Base-by-base conservation (phyloP, 2,797 vertebrate species). In the Morus bassanus region DNA sequence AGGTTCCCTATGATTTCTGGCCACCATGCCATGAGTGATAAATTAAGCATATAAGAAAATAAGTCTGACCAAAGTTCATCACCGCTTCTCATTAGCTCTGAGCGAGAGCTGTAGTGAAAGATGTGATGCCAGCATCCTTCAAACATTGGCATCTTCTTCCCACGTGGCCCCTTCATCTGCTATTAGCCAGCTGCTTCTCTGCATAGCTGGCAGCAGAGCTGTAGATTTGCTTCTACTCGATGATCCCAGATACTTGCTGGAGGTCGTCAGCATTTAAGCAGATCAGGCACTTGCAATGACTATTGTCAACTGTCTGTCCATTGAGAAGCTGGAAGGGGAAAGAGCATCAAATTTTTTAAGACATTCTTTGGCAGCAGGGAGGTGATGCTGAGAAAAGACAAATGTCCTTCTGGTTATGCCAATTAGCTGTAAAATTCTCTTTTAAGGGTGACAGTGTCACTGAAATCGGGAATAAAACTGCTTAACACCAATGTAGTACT, bases 1-100 rank as follows among this genome's bases (percentile, higher is more conserved):
- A 57, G 24, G 24, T 25, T 50, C 37, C 54, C 48, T 21, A 3
- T 0, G 0, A 28, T 22, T 28, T 60, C 41, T 70, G 72, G 37
- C 21, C 41, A 48, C 25, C 12, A 2, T 5, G 13, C 24, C 35
- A 51, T 4, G 4, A n/a, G 8, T 21, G 35, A 51, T 37, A 41
- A 94, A 77, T 48, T 17, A 50, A 70, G 39, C 7, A 13, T 9
- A 50, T 73, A 18, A 50, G 54, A 73, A 88, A 37, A 12, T 5
- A 51, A 50, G 17, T 9, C 69, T 46, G 43, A 46, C 35, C 23
- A n/a, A 67, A 88, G n/a, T 21, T 75, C 61, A 33, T 60, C 69
- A 13, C n/a, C 74, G 11, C 57, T 25, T 81, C 45, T 39, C 28
- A 23, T 63, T 43, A 90, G 45, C 28, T 43, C 57, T 74, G 15